These are phyloP conservation scores for Antheraea assamensis DNA, from an alignment of 2,888 invertebrate genomes.

Conservation along the genomic window DNA sequence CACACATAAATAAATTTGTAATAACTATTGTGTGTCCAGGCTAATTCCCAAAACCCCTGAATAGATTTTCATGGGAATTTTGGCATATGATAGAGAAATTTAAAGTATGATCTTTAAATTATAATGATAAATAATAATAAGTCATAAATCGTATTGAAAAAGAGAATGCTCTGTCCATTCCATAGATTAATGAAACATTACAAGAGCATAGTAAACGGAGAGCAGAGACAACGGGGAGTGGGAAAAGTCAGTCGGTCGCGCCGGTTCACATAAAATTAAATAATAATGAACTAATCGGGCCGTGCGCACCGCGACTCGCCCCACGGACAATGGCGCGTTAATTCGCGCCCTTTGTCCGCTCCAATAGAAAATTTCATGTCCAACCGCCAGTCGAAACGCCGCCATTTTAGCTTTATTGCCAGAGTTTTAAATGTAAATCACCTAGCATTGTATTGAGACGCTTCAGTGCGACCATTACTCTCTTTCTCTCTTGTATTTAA, in stretches of 20 bases:
- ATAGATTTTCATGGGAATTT: too few relatives aligned
- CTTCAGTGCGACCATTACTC: constrained; percentile 40
- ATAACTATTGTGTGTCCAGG: too few relatives aligned
- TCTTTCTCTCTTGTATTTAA: constrained; percentile 4
- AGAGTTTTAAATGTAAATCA: constrained; percentile 74
- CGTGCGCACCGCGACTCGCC: constrained; percentile 42
- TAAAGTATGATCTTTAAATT: too few relatives aligned
- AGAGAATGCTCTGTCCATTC: background rate
- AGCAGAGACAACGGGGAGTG: constrained; percentile 13
- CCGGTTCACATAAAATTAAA: constrained; percentile 72
- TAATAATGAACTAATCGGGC: constrained; percentile 76
- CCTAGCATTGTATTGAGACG: constrained; percentile 61
- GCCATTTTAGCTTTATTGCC: constrained; percentile 69
- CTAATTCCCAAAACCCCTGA: too few relatives aligned
- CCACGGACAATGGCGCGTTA: constrained; percentile 73
- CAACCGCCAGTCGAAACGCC: constrained; percentile 62
- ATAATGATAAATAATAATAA: too few relatives aligned
- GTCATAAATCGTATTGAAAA: background rate
- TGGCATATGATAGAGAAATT: too few relatives aligned
- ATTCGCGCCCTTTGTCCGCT: constrained; percentile 76
- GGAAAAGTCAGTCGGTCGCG: constrained; percentile 27
- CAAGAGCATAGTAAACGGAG: background rate
- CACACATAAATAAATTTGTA: too few relatives aligned
- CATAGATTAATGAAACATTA: constrained; percentile 1
- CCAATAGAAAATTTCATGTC: constrained; percentile 79